These are phyloP conservation scores for Ramphastos sulfuratus DNA, from an alignment of 2,113 vertebrate species.

Conservation along the genomic window DNA sequence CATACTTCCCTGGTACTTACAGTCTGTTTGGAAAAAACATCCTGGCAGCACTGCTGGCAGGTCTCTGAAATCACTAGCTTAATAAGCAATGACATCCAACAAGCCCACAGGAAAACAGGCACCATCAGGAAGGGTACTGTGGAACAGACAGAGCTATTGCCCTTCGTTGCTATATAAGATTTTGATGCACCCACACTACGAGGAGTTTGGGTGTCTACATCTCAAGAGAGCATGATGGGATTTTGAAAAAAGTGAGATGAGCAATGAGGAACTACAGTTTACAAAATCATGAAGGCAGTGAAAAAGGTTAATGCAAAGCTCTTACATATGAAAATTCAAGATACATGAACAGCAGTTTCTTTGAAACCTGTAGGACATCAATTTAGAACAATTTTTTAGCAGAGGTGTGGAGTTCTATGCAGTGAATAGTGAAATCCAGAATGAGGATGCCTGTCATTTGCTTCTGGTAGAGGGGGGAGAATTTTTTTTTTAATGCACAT, in stretches of 20 bases:
- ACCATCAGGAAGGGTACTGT: background rate
- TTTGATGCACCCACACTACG: background rate
- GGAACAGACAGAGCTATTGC: background rate
- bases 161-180: background rate
- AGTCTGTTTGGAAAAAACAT: background rate
- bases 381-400: background rate
- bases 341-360: background rate
- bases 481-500: background rate
- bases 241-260: background rate
- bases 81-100: background rate
- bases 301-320: background rate
- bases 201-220: background rate
- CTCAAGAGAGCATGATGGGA: background rate
- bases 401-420: rapidly evolving
- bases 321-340: background rate
- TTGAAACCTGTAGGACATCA: background rate
- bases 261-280: background rate
- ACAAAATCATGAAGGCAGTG: background rate
- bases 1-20: background rate
- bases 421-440: background rate
- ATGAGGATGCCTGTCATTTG: background rate
- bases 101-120: background rate
- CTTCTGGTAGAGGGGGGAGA: background rate
- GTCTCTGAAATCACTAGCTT: background rate
- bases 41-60: background rate